A percentile compares a stretch with the other conserved stretches of the same genome.
These are phyloP conservation scores for Gymnocheta viridis DNA, from an alignment of 2,888 invertebrate species.

Conservation along the genomic window DNA sequence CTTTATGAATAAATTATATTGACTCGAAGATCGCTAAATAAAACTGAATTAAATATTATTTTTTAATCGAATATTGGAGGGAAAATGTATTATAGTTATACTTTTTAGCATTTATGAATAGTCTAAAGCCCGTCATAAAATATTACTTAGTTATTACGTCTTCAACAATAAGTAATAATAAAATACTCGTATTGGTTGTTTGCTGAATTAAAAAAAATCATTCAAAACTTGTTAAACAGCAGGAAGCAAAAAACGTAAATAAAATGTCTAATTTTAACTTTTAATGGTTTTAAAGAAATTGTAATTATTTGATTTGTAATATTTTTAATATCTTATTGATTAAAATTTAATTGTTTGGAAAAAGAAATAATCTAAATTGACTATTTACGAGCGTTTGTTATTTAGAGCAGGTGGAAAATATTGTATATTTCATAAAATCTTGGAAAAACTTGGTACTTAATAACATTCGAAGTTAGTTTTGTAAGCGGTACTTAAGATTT, in stretches of 20 bases:
- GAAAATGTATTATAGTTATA: neutral
- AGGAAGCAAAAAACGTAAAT: neutral
- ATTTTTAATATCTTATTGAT: neutral
- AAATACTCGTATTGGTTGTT: neutral
- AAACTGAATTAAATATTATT: too few relatives aligned
- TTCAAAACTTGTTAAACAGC: neutral
- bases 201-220: neutral
- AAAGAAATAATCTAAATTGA: neutral
- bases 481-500: too few relatives aligned
- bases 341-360: neutral
- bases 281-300: neutral
- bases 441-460: too few relatives aligned
- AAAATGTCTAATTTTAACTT: neutral
- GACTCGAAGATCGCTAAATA: too few relatives aligned
- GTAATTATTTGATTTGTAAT: too few relatives aligned
- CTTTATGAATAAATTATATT: too few relatives aligned
- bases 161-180: neutral
- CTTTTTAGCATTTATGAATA: neutral
- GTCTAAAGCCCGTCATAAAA: neutral
- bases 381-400: neutral
- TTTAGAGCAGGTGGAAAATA: neutral
- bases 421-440: too few relatives aligned
- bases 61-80: neutral
- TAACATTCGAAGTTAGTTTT: too few relatives aligned
- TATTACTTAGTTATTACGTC: slow-evolving; percentile 2